A percentile compares a stretch with the other conserved stretches of the same genome.
Conservation (phyloP, 2,888 invertebrate species). For the Ophioninae sp. region DNA sequence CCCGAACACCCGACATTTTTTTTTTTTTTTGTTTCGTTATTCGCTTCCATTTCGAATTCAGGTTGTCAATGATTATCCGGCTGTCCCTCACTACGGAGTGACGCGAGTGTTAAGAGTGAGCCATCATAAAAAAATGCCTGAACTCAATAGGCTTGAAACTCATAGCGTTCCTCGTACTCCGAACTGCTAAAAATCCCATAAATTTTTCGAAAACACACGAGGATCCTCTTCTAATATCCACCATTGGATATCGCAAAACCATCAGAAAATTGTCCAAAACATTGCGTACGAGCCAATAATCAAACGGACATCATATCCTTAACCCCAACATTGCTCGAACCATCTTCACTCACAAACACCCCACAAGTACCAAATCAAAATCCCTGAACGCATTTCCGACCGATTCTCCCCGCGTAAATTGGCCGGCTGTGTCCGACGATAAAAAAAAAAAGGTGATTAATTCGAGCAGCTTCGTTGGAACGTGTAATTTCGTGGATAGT, state of each 20-base stretch:
- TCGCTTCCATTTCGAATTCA: neutral
- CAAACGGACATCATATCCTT: neutral
- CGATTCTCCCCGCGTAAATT: neutral
- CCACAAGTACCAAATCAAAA: neutral
- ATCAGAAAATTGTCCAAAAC: neutral
- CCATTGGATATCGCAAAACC: neutral
- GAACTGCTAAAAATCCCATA: neutral
- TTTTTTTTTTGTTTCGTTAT: neutral
- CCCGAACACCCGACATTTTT: neutral
- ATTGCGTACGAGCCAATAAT: neutral
- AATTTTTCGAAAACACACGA: neutral
- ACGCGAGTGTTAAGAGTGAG: neutral
- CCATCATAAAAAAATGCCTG: no score
- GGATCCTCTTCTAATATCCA: neutral
- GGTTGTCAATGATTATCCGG: neutral
- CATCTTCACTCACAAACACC: neutral
- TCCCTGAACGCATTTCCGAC: neutral
- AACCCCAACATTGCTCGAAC: neutral
- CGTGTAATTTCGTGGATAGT: neutral
- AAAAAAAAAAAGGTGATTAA: neutral
- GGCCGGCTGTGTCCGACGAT: neutral
- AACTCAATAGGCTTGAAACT: neutral
- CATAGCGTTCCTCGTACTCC: neutral
- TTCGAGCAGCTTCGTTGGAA: neutral
- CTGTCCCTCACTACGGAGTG: neutral